These are phyloP conservation scores for Tetramorium parvispinum DNA, from an alignment of 1,140 invertebrate genomes.

Conservation along the genomic window DNA sequence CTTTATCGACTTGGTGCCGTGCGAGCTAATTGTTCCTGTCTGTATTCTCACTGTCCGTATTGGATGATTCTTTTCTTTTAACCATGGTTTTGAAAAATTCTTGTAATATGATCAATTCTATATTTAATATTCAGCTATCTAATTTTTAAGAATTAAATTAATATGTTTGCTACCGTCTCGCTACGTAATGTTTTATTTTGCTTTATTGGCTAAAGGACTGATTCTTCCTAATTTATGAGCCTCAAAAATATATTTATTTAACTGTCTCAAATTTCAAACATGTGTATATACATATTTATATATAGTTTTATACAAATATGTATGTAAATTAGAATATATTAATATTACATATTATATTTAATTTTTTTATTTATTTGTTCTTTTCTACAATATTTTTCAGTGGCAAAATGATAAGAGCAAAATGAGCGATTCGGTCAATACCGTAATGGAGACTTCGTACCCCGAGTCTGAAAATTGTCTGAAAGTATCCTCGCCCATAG, in stretches of 20 bases:
- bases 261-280: background rate
- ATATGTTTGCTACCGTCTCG: background rate
- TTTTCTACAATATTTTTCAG: constrained; percentile 42
- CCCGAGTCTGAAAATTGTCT: constrained; percentile 61
- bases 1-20: constrained; percentile 62
- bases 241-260: constrained; percentile 10
- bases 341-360: background rate
- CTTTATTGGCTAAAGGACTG: background rate
- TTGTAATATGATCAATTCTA: background rate
- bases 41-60: background rate
- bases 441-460: constrained; percentile 66
- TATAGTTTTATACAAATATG: background rate
- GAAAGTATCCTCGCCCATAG: constrained; percentile 53
- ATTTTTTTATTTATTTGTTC: background rate
- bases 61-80: constrained; percentile 22
- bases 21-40: constrained; percentile 36
- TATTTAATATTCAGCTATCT: background rate
- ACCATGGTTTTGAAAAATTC: background rate
- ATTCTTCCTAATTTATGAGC: background rate
- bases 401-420: constrained; percentile 68
- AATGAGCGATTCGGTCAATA: constrained; percentile 65
- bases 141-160: background rate
- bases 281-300: background rate
- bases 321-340: background rate
- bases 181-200: background rate